Evolutionary conservation across 2,113 vertebrate genomes (phyloP), one percentile per base, ranked within the genome.

Genomic region (Scytalopus superciliaris): DNA sequence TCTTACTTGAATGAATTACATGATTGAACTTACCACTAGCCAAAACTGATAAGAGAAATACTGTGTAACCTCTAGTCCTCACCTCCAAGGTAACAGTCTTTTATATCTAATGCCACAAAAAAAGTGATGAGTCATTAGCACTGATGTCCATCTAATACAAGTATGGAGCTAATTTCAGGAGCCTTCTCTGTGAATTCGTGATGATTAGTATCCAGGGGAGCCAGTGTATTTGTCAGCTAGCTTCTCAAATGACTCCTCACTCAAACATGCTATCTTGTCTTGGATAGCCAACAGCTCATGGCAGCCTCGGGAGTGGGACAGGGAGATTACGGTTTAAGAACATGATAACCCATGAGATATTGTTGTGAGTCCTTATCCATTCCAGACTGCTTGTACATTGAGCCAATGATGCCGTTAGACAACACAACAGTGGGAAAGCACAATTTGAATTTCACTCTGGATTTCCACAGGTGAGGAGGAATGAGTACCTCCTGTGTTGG

Each of bases 391-490:
- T 96, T 99, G 95, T 98, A 98, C 73, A 87, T 99, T 59, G 97
- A 98, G 47, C 98, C 99, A 5, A 44, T 77, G 55, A 93, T 79
- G 21, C 79, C 78, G 3, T 66, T 98, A 47, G 79, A 96, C 75
- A 95, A 94, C 72, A 40, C 88, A 73, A 97, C 93, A 40, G 67
- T 93, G 60, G 92, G 96, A 60, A 94, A 97, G 45, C 95, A 89
- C 23, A 96, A 96, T 78, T 77, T 98, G 84, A 99, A 99, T 96
- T 96, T 99, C 86, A 98, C 98, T 19, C 96, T 99, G 95, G 98
- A 99, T 96, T 99, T 99, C 91, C 98, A 98, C 97, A 99, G 99
- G 99, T 99, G 83, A 98, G 98, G 63, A 60, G 31, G 35, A 72
- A 19, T 9, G 47, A 7, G 19, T 25, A 19, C 7, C 76, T 35